Percentiles rank a stretch among this genome's conserved stretches.
Conservation (phyloP, 2,797 vertebrate genomes). For the Epinephelus awoara region DNA sequence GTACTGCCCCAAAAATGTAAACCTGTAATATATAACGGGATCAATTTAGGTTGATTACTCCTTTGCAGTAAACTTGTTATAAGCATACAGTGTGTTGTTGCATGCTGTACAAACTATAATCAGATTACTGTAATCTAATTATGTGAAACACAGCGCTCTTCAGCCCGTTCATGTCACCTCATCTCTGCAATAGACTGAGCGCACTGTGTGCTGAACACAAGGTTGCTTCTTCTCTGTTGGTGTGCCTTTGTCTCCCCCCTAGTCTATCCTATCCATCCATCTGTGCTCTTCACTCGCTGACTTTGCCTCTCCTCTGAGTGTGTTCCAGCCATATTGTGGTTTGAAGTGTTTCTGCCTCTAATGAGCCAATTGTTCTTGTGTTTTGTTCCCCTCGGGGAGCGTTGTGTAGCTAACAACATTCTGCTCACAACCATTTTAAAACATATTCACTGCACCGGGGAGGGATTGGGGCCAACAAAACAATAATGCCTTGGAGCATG, state of each 20-base stretch:
- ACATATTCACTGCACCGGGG: constrained; percentile 73
- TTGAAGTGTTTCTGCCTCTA: constrained; percentile 79
- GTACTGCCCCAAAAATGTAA: no score
- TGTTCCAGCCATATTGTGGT: constrained; percentile 71
- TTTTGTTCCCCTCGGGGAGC: constrained; percentile 72
- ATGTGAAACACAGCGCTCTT: constrained; percentile 29
- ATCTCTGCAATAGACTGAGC: constrained; percentile 25
- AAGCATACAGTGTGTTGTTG: constrained; percentile 14
- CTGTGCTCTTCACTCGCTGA: constrained; percentile 68
- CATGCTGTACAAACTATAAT: constrained; percentile 41
- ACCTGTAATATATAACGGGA: no score
- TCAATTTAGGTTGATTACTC: not conserved
- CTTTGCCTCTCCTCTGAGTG: constrained; percentile 73
- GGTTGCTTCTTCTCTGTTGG: constrained; percentile 38
- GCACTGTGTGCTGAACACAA: constrained; percentile 33
- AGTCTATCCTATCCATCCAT: constrained; percentile 65
- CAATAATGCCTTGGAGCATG: constrained; percentile 76
- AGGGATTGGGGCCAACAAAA: constrained; percentile 75
- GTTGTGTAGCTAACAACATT: constrained; percentile 78
- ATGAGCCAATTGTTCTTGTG: constrained; percentile 83
- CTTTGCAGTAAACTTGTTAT: constrained; percentile 1
- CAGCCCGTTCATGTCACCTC: constrained; percentile 34
- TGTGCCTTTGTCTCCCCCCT: constrained; percentile 30
- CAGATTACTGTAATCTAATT: constrained; percentile 55
- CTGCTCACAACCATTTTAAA: constrained; percentile 79